Evolutionary conservation across 1,140 invertebrate genomes (phyloP).

Genomic region (Patella vulgata): DNA sequence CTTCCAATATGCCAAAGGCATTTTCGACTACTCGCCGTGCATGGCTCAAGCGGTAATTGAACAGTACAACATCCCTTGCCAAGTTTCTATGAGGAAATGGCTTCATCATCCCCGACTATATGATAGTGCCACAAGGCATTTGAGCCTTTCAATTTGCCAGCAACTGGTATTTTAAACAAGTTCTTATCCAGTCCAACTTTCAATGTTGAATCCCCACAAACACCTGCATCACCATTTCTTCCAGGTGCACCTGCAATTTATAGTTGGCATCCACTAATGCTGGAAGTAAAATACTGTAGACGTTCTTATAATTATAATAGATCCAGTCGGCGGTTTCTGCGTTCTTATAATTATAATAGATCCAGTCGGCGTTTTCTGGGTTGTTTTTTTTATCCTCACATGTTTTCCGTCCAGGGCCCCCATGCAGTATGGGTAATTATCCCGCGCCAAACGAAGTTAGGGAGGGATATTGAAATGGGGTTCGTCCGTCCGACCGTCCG

Average conservation of each 20-base stretch:
- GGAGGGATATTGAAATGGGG: too few relatives aligned
- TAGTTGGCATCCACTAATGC: constrained; percentile 63
- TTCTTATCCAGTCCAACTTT: constrained; percentile 3
- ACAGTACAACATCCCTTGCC: too few relatives aligned
- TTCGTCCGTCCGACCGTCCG: too few relatives aligned
- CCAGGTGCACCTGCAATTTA: constrained; percentile 49
- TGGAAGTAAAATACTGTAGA: constrained; percentile 55
- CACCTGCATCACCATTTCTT: constrained; percentile 16
- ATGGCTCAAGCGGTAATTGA: constrained; percentile 67
- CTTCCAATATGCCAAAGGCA: constrained; percentile 28
- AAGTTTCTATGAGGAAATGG: constrained; percentile 67
- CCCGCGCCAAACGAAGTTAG: too few relatives aligned
- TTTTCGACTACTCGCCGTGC: constrained; percentile 46
- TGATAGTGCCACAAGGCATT: constrained; percentile 49
- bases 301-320: constrained; percentile 62
- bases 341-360: constrained; percentile 63
- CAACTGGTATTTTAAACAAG: constrained; percentile 9
- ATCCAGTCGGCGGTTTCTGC: too few relatives aligned
- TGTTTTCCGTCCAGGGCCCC: constrained; percentile 68
- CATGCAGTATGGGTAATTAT: constrained; percentile 64
- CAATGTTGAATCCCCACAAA: constrained; percentile 14
- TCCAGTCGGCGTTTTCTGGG: constrained; percentile 50
- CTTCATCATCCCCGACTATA: constrained; percentile 68
- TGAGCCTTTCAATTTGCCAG: constrained; percentile 5
- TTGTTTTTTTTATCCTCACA: constrained; percentile 55